Evolutionary conservation across 1,140 invertebrate genomes (phyloP), one percentile per base, ranked within the genome.

Genomic region (Linepithema humile): DNA sequence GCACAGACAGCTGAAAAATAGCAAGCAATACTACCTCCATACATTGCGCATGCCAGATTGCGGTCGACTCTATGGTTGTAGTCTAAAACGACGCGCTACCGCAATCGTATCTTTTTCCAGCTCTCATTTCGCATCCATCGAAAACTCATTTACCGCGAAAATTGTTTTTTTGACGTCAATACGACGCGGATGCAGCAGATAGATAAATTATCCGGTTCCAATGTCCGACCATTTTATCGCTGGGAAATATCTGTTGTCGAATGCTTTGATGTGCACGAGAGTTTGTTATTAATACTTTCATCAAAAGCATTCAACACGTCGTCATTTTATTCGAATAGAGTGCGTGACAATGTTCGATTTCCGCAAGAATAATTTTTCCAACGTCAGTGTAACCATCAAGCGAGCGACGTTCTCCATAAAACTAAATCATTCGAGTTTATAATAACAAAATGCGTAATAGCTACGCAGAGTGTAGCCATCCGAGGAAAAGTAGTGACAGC

Each of bases 171-270:
- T 43, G 26, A 35, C 9, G 35, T 50, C 57, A 50, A 65, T 80
- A 59, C 40, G 43, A 35, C 45, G 70, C 15, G 38, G 67, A 64
- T 62, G 50, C 55, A 12, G 48, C 32, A 35, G 75, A 45, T 67
- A 72, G 83, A 85, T 85, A 86, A 86, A 86, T 86, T 86, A 86
- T 86, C 75, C 59, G 40, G 6, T 55, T 62, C 45, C 48, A 50
- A 59, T 84, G 48, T 23, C 50, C 53, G 53, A 38, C 53, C 64
- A 43, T 64, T 85, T 85, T 78, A 48, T 69, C 83, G 26, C 48
- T 50, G 35, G 10, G 48, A 50, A 84, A 69, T 55, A 69, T 43
- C 65, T 40, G 57, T 80, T 75, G 84, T 75, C 26, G 38, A 70
- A n/a, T 29, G 53, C 50, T 84, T 35, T 50, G 60, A 26, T 69